Evolutionary conservation across 2,113 vertebrate species (phyloP).

Genomic region (Gavialis gangeticus): DNA sequence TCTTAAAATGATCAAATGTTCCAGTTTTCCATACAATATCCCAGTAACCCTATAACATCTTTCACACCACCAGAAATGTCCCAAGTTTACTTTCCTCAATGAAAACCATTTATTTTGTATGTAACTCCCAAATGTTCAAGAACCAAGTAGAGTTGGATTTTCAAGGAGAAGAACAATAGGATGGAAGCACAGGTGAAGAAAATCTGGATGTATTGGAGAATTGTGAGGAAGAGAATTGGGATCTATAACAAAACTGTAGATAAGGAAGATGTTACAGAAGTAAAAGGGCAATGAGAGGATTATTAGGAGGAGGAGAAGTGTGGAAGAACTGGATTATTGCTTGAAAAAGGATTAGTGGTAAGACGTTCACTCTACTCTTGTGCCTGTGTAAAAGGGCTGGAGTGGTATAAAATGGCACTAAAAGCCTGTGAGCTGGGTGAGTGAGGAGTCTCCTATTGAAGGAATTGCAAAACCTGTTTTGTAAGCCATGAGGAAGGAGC

Average conservation of each 20-base stretch:
- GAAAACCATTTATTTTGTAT: neutral
- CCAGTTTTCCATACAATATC: neutral
- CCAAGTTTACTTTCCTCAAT: rapidly evolving
- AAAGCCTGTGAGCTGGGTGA: rapidly evolving
- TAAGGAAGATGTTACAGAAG: neutral
- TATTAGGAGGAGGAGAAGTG: neutral
- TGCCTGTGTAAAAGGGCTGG: neutral
- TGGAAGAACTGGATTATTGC: neutral
- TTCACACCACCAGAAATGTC: neutral
- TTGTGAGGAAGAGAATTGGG: neutral
- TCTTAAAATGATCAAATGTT: rapidly evolving
- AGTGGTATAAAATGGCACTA: neutral
- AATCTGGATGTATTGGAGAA: neutral
- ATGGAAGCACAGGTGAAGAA: neutral
- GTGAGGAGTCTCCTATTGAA: neutral
- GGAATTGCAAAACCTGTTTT: neutral
- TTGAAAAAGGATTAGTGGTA: neutral
- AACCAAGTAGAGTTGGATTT: neutral
- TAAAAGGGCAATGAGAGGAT: neutral
- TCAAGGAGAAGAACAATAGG: neutral
- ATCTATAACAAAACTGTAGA: neutral
- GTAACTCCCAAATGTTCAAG: neutral
- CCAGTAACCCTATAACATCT: neutral
- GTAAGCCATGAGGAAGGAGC: neutral
- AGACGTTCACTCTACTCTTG: neutral